Base-by-base conservation (phyloP, 2,797 vertebrate species). In the Thamnophis elegans region DNA sequence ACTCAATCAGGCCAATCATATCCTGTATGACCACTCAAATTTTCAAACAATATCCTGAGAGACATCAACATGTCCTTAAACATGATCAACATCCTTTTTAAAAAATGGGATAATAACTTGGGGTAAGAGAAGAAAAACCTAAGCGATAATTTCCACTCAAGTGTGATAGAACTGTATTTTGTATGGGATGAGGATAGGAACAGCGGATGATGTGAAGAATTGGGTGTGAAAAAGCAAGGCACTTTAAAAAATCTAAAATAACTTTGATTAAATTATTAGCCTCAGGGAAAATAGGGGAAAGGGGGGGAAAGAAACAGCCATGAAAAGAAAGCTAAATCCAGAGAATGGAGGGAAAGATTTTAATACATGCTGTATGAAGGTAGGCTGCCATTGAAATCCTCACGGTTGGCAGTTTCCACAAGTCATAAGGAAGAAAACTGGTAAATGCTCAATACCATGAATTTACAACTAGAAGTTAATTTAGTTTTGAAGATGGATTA, bases 201-300 rank as follows among this genome's bases (percentile, higher is more conserved):
- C 51, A 68, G 6, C 0, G 28, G 10, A 62, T 42, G 56, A 62
- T 53, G 12, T 62, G 14, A 51, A 55, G 51, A 47, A 32, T 14
- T 65, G 59, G 28, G 59, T 91, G 13, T 54, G 82, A 87, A 53
- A 68, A 91, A 91, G 59, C 26, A 60, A 91, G 10, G 14, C 51
- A 42, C 54, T 87, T 91, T 86, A 36, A 54, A 86, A 53, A 65
- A 58, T 86, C 59, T 91, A 87, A 91, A 91, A 59, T 54, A 68
- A 55, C 51, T 87, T 91, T 91, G 90, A 91, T 91, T 91, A 85
- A 87, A 91, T 87, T 42, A 91, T 91, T 91, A 87, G 90, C 90
- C 59, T 91, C 22, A 9, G 59, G 85, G 51, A 25, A n/a, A 85
- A 82, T 82, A 47, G 10, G 4, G 2, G 1, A 47, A 8, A 18